These are phyloP conservation scores for Nipponia nippon DNA, from an alignment of 2,113 vertebrate species.

Conservation along the genomic window DNA sequence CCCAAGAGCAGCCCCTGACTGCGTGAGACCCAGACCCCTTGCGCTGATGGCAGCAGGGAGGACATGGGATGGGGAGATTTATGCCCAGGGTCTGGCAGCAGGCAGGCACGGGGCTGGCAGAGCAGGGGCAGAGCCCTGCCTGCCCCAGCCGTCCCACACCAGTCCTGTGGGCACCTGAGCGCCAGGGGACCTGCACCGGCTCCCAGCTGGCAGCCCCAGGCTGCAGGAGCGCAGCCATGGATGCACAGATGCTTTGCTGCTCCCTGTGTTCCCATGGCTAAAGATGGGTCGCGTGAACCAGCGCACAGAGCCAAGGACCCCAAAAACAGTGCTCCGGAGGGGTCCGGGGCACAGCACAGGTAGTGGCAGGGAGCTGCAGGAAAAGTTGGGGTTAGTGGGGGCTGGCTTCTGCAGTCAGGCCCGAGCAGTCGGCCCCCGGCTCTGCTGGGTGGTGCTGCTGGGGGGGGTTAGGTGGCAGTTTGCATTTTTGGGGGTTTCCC, in stretches of 20 bases:
- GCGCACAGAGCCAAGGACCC: accelerated
- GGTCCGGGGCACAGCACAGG: background rate
- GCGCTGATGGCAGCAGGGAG: background rate
- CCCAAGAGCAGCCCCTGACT: background rate
- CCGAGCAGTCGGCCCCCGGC: background rate
- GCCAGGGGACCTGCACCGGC: too few relatives aligned
- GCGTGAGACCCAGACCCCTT: accelerated
- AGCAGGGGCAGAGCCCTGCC: background rate
- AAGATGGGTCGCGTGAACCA: accelerated
- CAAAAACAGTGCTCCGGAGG: background rate
- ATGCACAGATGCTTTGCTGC: background rate
- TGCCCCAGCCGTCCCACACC: background rate
- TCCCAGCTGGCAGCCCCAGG: background rate
- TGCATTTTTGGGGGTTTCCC: background rate
- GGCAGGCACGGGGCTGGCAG: background rate
- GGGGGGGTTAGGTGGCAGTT: background rate
- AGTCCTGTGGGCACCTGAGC: background rate
- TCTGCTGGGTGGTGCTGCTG: background rate
- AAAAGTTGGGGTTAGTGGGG: background rate
- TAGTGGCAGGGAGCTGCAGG: background rate
- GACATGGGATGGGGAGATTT: background rate
- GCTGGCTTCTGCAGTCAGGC: background rate
- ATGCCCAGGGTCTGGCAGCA: background rate
- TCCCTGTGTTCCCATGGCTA: background rate
- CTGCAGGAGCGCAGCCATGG: background rate